Evolutionary conservation across 2,113 vertebrate genomes (phyloP).

Genomic region (Tragelaphus imberbis): DNA sequence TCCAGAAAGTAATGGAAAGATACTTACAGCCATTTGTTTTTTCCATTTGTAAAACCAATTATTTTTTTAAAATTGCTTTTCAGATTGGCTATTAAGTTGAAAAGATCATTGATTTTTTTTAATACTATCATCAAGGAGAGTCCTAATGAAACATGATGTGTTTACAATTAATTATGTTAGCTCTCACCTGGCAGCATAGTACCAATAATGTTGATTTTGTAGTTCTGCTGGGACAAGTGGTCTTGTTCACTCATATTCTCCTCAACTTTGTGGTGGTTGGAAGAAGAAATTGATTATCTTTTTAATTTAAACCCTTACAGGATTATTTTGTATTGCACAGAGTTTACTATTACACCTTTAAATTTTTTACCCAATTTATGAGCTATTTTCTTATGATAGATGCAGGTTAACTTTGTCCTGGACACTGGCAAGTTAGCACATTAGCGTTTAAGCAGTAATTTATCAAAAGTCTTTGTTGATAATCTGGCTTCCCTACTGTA

Average conservation of each 20-base stretch:
- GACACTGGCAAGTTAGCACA: neutral
- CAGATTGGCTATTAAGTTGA: slow-evolving; percentile 63
- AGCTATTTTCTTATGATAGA: slow-evolving; percentile 29
- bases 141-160: slow-evolving; percentile 60
- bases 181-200: slow-evolving; percentile 58
- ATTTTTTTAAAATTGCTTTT: slow-evolving; percentile 74
- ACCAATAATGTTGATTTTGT: slow-evolving; percentile 64
- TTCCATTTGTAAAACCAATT: slow-evolving; percentile 64
- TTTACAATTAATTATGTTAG: slow-evolving; percentile 63
- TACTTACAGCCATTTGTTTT: slow-evolving; percentile 40
- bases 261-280: neutral
- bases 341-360: slow-evolving; percentile 62
- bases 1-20: slow-evolving; percentile 37
- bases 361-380: slow-evolving; percentile 48
- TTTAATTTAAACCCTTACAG: slow-evolving; percentile 56
- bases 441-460: neutral
- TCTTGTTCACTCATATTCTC: neutral
- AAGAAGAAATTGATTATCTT: slow-evolving; percentile 39
- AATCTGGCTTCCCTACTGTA: neutral
- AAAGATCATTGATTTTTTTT: slow-evolving; percentile 71
- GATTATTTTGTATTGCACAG: slow-evolving; percentile 44
- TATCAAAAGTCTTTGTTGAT: neutral
- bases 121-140: slow-evolving; percentile 24
- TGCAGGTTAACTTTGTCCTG: neutral
- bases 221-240: slow-evolving; percentile 21